These are phyloP conservation scores for Geotrypetes seraphini DNA, from an alignment of 2,797 vertebrate genomes.

Conservation along the genomic window DNA sequence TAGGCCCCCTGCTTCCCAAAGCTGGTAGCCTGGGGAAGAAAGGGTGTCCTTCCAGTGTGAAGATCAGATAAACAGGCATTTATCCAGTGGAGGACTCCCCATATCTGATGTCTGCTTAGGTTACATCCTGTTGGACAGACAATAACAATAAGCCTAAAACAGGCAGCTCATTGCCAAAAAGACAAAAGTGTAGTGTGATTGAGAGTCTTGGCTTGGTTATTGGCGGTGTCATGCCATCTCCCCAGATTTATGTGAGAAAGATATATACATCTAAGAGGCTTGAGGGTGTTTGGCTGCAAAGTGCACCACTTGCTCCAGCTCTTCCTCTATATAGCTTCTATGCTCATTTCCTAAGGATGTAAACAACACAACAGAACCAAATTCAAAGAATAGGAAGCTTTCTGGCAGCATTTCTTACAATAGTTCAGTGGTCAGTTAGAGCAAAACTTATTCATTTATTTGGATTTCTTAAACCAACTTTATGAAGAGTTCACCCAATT, in stretches of 20 bases:
- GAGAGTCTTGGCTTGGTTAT: not conserved
- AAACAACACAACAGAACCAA: no score
- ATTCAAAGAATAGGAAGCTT: no score
- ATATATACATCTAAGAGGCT: constrained; percentile 1
- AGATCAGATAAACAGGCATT: constrained; percentile 37
- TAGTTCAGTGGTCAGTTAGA: no score
- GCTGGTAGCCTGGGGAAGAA: constrained; percentile 16
- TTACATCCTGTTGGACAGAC: constrained; percentile 12
- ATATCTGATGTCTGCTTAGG: constrained; percentile 25
- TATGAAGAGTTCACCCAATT: no score
- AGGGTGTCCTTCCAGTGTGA: constrained; percentile 32
- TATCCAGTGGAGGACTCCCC: constrained; percentile 1
- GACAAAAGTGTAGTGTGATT: constrained; percentile 4
- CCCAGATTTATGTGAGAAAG: constrained; percentile 2
- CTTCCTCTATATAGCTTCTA: no score
- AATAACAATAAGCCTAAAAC: not conserved
- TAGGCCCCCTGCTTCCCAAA: constrained; percentile 9
- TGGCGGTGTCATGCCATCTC: not conserved
- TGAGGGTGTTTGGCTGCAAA: constrained; percentile 9
- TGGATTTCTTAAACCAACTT: no score
- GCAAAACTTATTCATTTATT: no score
- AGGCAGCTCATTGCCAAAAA: constrained; percentile 1
- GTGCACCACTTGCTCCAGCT: not conserved
- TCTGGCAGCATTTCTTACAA: no score
- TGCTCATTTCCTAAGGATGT: no score